phyloP scores from a whole-genome alignment of 2,113 vertebrate genomes.

The Larimichthys polyactis region DNA sequence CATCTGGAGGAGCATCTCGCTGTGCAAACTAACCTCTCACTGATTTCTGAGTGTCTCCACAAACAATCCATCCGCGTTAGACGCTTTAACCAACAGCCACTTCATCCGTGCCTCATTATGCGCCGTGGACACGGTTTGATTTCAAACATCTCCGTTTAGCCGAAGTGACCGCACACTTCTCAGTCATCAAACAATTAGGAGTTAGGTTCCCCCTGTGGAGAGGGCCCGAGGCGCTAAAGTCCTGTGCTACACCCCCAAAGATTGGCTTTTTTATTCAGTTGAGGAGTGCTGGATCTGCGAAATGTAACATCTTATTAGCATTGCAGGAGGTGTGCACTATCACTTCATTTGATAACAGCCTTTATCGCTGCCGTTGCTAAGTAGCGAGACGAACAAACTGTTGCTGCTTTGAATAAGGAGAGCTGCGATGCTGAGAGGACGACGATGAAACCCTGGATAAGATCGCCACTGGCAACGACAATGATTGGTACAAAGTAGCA shows the following conservation, averaged over 20 bases:
- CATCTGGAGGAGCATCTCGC: conserved; percentile 39
- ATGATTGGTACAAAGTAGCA: not conserved
- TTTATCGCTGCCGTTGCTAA: not conserved
- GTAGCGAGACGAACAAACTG: not conserved
- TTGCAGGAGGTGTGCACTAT: not conserved
- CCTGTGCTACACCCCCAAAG: not conserved
- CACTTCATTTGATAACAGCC: no score
- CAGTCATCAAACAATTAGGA: not conserved
- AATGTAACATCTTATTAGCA: not conserved
- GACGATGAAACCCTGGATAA: not conserved
- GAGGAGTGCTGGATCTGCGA: not conserved
- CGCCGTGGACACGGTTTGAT: not conserved
- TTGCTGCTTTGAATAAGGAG: not conserved
- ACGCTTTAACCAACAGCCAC: conserved; percentile 10
- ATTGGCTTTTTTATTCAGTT: not conserved
- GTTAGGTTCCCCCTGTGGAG: not conserved
- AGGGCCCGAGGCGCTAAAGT: not conserved
- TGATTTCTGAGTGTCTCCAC: conserved; percentile 32
- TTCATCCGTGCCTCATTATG: not conserved
- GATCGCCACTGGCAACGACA: not conserved
- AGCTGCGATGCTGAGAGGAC: not conserved
- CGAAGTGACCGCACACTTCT: not conserved
- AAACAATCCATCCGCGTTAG: conserved; percentile 31
- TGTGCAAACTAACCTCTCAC: conserved; percentile 22
- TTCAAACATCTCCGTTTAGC: conserved; percentile 30